Percentiles rank a stretch among this genome's conserved stretches.
phyloP scores from a whole-genome alignment of 2,888 invertebrate genomes.

The Ypsolopha sequella region DNA sequence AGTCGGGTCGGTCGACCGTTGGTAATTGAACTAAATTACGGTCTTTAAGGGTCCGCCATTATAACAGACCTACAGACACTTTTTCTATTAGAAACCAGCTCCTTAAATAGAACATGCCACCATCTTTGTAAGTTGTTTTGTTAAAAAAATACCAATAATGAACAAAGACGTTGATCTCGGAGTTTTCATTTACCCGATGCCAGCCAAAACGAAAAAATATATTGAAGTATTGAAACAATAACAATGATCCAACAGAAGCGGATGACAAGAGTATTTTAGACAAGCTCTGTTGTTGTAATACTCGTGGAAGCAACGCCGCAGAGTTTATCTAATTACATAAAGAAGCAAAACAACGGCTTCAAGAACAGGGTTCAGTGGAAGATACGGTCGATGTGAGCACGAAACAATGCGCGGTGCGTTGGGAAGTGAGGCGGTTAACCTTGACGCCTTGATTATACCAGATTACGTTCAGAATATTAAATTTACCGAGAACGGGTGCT shows the following conservation, averaged over 20 bases:
- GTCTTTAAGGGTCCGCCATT: constrained; percentile 20
- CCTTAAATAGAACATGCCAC: not conserved
- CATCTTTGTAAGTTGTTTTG: too few relatives aligned
- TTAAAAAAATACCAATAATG: too few relatives aligned
- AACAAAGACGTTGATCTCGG: too few relatives aligned
- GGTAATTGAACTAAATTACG: constrained; percentile 35
- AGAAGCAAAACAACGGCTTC: not conserved
- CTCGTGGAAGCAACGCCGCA: not conserved
- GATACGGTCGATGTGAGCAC: not conserved
- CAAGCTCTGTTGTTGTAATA: not conserved
- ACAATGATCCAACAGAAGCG: not conserved
- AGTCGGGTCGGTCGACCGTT: constrained; percentile 19
- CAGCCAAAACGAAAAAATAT: not conserved
- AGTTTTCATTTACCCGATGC: too few relatives aligned
- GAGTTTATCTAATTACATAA: constrained; percentile 1
- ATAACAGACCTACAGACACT: constrained; percentile 21
- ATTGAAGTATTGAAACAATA: not conserved
- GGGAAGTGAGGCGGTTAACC: constrained; percentile 4
- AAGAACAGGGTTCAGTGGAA: not conserved
- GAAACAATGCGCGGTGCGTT: constrained; percentile 5
- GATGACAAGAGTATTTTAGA: not conserved
- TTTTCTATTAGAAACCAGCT: constrained; percentile 20
- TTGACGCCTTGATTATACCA: constrained; percentile 6
- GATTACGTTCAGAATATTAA: not conserved
- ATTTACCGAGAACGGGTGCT: not conserved